These are phyloP conservation scores for Melanchra persicariae DNA, from an alignment of 2,888 invertebrate species.

Conservation along the genomic window DNA sequence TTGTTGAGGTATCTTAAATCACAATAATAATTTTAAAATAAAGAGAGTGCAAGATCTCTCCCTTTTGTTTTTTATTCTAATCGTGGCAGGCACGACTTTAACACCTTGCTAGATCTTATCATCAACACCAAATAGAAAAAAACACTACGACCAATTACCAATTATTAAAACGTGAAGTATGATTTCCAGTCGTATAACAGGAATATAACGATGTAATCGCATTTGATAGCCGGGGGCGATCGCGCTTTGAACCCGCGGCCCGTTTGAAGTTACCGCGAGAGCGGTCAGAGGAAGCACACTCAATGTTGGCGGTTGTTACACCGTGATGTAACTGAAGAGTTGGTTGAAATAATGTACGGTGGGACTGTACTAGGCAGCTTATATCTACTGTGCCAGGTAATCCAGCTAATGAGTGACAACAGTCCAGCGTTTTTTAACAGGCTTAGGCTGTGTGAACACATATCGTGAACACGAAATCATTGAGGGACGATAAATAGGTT, in stretches of 20 bases:
- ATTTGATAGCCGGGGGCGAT: constrained; percentile 70
- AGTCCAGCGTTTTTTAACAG: no score
- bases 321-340: constrained; percentile 57
- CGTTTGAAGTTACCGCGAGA: constrained; percentile 80
- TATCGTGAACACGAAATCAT: no score
- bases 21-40: not conserved
- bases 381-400: no score
- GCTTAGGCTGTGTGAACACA: no score
- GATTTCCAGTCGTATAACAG: constrained; percentile 56
- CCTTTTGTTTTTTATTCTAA: constrained; percentile 17
- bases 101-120: constrained; percentile 52
- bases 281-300: constrained; percentile 76
- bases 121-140: constrained; percentile 45
- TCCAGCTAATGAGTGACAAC: no score
- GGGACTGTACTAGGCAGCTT: no score
- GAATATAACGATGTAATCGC: constrained; percentile 66
- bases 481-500: no score
- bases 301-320: constrained; percentile 68
- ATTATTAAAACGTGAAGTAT: constrained; percentile 60
- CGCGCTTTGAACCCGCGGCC: constrained; percentile 79
- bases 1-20: not conserved
- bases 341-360: not conserved
- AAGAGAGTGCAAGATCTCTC: not conserved
- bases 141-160: constrained; percentile 54
- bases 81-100: constrained; percentile 27